These are phyloP conservation scores for Hemibagrus wyckioides DNA, from an alignment of 2,113 vertebrate species.

Conservation along the genomic window DNA sequence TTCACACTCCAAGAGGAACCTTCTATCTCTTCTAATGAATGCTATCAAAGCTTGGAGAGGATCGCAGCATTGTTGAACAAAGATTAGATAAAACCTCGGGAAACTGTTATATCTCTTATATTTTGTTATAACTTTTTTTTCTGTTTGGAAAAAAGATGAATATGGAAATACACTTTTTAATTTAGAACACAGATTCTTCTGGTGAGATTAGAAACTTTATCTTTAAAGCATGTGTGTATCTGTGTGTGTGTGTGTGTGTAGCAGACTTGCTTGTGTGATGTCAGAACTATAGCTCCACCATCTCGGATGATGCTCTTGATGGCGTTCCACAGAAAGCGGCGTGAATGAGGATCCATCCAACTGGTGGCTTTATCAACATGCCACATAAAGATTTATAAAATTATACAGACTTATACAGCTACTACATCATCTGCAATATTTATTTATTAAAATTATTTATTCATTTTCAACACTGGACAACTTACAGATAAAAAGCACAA, in stretches of 20 bases:
- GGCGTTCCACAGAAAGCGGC: slow-evolving; percentile 89
- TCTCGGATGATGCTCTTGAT: slow-evolving; percentile 88
- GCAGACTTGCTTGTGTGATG: slow-evolving; percentile 86
- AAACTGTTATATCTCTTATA: neutral
- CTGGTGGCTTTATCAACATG: slow-evolving; percentile 87
- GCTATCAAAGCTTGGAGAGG: neutral
- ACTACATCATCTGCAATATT: too few relatives aligned
- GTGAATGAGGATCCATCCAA: slow-evolving; percentile 93
- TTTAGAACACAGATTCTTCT: neutral
- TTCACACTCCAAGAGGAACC: slow-evolving; percentile 17
- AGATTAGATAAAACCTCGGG: neutral
- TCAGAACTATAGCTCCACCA: slow-evolving; percentile 88
- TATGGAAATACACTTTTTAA: neutral
- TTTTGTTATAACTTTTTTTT: neutral
- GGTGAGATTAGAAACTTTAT: neutral
- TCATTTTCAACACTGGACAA: too few relatives aligned
- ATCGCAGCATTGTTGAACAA: neutral
- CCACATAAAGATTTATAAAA: too few relatives aligned
- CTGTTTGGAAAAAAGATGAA: neutral
- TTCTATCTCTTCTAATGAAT: neutral
- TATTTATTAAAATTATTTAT: too few relatives aligned
- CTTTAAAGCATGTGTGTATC: neutral
- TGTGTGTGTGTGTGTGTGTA: neutral
- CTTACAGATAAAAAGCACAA: too few relatives aligned
- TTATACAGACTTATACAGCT: too few relatives aligned